A percentile compares a stretch with the other conserved stretches of the same genome.
phyloP scores from a whole-genome alignment of 2,797 vertebrate species.

The Gymnopithys bicolor region DNA sequence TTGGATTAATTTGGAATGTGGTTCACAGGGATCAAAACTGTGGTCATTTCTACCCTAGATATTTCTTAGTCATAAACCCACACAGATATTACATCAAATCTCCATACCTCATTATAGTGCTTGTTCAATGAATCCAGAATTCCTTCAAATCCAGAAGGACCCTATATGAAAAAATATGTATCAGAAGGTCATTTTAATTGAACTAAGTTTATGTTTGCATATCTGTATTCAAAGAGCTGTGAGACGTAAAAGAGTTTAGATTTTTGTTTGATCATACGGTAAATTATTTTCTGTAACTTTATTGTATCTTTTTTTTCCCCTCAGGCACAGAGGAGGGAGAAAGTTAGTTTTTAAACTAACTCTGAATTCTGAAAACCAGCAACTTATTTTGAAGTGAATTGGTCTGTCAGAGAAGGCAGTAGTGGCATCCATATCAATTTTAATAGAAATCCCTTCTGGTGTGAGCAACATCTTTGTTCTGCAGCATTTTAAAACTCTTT shows the following conservation, averaged over 20 bases:
- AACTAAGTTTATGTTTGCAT: background rate
- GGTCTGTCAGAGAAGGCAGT: background rate
- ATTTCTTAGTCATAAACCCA: background rate
- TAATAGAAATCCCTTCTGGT: background rate
- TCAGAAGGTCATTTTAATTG: background rate
- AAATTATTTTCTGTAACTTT: background rate
- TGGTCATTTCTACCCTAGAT: background rate
- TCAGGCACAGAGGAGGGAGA: background rate
- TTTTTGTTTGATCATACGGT: background rate
- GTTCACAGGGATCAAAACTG: background rate
- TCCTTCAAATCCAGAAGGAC: slow-evolving; percentile 69
- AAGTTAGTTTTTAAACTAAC: background rate
- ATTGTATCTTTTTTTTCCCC: background rate
- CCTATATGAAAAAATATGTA: slow-evolving; percentile 54
- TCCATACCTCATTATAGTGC: slow-evolving; percentile 69
- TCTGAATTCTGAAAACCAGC: background rate
- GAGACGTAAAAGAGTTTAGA: background rate
- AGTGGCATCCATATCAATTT: background rate
- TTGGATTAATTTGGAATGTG: background rate
- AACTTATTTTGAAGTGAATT: background rate
- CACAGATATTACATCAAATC: background rate
- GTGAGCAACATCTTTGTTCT: background rate
- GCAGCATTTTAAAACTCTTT: background rate
- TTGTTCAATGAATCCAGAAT: slow-evolving; percentile 60
- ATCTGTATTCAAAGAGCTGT: background rate